Conservation (phyloP, 2,797 vertebrate genomes). For the Crocidura indochinensis region DNA sequence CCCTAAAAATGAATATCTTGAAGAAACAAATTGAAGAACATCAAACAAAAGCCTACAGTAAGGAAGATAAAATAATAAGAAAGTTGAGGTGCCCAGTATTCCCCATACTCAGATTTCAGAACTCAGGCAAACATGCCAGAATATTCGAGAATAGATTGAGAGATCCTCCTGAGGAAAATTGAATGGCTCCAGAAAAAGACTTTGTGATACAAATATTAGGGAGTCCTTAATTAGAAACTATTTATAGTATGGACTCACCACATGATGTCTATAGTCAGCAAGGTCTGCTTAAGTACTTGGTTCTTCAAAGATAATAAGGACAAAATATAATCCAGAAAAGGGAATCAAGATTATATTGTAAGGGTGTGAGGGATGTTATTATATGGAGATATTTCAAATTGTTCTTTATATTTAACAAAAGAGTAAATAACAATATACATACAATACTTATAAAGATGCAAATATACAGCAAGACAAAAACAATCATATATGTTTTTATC, state of each 20-base stretch:
- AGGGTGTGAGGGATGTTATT: not conserved
- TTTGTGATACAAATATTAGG: not conserved
- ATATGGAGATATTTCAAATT: not conserved
- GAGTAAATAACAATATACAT: not conserved
- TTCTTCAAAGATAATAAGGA: not conserved
- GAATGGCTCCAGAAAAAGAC: not conserved
- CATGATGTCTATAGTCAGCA: not conserved
- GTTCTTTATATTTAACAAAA: not conserved
- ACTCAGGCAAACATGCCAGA: not conserved
- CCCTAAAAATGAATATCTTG: too few species aligned
- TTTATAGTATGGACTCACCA: not conserved
- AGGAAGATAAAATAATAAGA: too few species aligned
- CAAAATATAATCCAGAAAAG: not conserved
- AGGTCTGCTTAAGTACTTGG: slow-evolving; percentile 7
- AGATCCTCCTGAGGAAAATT: not conserved
- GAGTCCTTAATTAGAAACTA: not conserved
- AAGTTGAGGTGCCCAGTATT: rapidly evolving
- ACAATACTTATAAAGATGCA: not conserved
- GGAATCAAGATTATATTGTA: not conserved
- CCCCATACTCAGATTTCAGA: not conserved
- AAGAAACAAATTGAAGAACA: too few species aligned
- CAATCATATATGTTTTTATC: not conserved
- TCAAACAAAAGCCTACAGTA: too few species aligned
- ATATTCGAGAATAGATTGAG: rapidly evolving
- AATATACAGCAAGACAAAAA: not conserved